Base-by-base conservation (phyloP, 2,888 invertebrate species). In the Nemotelus nigrinus region DNA sequence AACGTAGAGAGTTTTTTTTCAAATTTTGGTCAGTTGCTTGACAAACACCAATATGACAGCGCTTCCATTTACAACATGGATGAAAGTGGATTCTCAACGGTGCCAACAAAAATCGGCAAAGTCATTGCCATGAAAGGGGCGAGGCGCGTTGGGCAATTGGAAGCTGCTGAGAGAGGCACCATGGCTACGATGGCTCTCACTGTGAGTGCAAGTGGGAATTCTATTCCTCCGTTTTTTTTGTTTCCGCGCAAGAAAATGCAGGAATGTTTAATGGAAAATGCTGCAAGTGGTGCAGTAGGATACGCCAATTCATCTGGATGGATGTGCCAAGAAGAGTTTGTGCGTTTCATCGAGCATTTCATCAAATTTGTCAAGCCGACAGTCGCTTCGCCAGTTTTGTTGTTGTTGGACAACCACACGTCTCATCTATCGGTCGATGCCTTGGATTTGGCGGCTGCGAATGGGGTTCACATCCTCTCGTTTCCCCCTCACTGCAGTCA, bases 61-160 rank as follows among this genome's bases (percentile, higher is more conserved):
- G 6, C 25, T 47, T 60, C 80, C 60, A 82, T 83, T 43, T 82
- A 81, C 80, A 83, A 83, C 64, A 71, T 81, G 60, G 82, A 82
- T 78, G 82, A 83, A 67, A 83, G 82, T 47, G 83, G 82, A 43
- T 81, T 83, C 5, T 80, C 80, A 25, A 82, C 83, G 5, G 82
- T 82, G 2, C 77, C 77, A 45, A 83, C 25, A 25, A 25, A 83
- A 65, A 83, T 82, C 0, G 82, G 80, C 8, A 83, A 83, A 43
- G 58, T 83, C 3, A 81, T 83, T 78, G 70, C 70, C 7, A 6
- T 10, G 2, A 7, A 53, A 81, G 86, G 86, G 41, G 70, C 55
- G 3, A 83, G 83, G 67, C 85, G 86, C 81, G 82, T 86, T n/a
- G 85, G 85, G 25, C 25, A 25, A 25, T 25, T 25, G 25, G 25